Evolutionary conservation across 2,113 vertebrate species (phyloP).

Genomic region (Heterotilapia buettikoferi): DNA sequence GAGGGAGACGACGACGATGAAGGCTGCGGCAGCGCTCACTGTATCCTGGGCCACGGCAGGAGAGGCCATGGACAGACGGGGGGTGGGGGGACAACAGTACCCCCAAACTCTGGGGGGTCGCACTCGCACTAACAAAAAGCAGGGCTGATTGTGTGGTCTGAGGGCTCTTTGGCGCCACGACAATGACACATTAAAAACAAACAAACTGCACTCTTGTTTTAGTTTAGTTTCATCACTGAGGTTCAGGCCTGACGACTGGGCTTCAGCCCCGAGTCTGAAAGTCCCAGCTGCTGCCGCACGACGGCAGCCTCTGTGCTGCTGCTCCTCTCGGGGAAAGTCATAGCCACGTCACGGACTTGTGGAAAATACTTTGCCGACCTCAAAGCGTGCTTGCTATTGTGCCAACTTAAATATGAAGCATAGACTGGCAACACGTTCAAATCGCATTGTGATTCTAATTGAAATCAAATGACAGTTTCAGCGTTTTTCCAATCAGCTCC

Average conservation of each 20-base stretch:
- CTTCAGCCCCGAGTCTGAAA: not conserved
- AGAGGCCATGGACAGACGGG: constrained; percentile 73
- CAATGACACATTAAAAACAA: constrained; percentile 25
- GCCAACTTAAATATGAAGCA: not conserved
- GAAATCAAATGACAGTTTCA: not conserved
- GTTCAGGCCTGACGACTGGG: not conserved
- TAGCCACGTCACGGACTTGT: not conserved
- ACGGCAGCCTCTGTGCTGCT: not conserved
- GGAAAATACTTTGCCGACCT: not conserved
- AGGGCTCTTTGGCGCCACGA: constrained; percentile 1
- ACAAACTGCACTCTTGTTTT: constrained; percentile 40
- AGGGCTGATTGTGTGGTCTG: not conserved
- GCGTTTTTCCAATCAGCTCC: not conserved
- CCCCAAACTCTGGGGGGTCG: constrained; percentile 64
- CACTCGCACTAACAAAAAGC: constrained; percentile 46
- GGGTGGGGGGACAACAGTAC: constrained; percentile 57
- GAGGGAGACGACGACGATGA: constrained; percentile 84
- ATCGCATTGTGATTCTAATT: not conserved
- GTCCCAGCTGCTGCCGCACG: not conserved
- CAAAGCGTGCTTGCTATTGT: not conserved
- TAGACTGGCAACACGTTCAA: not conserved
- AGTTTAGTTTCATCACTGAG: constrained; percentile 42
- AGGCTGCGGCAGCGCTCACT: constrained; percentile 87
- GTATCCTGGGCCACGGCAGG: constrained; percentile 82
- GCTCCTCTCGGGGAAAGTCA: not conserved